Evolutionary conservation across 2,888 invertebrate genomes (phyloP), one percentile per base, ranked within the genome.

Genomic region (Polydrusus tereticollis): DNA sequence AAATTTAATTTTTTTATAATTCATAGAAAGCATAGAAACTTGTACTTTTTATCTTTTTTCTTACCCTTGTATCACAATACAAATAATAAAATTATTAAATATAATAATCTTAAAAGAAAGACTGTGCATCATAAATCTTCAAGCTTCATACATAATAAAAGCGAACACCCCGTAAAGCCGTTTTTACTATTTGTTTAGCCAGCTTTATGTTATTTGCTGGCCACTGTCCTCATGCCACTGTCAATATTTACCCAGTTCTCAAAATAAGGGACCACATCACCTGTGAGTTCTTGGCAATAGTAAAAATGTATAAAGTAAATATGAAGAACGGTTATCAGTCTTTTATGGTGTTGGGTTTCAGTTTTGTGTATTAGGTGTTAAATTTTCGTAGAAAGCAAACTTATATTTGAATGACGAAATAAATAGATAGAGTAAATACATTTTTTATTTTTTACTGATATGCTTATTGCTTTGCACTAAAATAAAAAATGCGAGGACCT

Each of bases 151-250:
- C 6, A 36, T 8, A 36, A 33, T 57, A 63, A 63, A 33, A 65
- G 12, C 23, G 41, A 26, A 57, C 55, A 41, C 59, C 50, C 43
- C 38, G 50, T 66, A 58, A 65, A 67, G 58, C 20, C 29, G 23
- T 20, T 29, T 58, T 59, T 38, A 52, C 38, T 68, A 52, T 68
- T 68, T 68, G 50, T 36, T 45, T 23, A 47, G 41, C 47, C 67
- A 59, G 58, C 58, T 68, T 68, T 52, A 68, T 47, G 33, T 38
- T 68, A 60, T 68, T 59, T 68, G 60, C 60, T 60, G 68, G 60
- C 68, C 68, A 68, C 68, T 47, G 68, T 68, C 58, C 68, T 60
- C 52, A 62, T 62, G 26, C 41, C 59, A 29, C 7, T 12, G 47
- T 62, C 62, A 62, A 62, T 62, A 62, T 62, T 62, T 29, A 45